These are phyloP conservation scores for Hozukius guyotensis DNA, from an alignment of 2,797 vertebrate species.

Conservation along the genomic window DNA sequence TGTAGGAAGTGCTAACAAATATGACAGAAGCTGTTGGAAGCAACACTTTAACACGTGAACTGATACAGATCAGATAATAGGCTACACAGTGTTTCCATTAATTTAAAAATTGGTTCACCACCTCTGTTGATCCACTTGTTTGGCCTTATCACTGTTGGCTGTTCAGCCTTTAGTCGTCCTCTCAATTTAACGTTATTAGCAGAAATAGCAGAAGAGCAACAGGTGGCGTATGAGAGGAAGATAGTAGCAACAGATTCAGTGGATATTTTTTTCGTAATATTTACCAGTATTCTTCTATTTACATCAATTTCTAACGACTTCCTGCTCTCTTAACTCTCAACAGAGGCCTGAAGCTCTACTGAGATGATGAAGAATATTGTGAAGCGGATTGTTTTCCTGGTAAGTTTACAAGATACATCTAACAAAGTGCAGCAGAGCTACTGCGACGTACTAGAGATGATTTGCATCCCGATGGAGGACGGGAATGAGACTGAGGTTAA, in stretches of 20 bases:
- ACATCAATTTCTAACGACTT: background rate
- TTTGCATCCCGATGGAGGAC: background rate
- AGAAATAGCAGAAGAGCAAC: background rate
- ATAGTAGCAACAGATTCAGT: background rate
- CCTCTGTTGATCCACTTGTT: background rate
- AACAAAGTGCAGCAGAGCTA: background rate
- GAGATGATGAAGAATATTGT: background rate
- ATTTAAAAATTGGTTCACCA: background rate
- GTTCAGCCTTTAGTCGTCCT: background rate
- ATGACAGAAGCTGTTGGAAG: slow-evolving; percentile 13
- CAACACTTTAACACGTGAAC: background rate
- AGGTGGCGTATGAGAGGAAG: background rate
- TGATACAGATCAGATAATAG: background rate
- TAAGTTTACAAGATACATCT: background rate
- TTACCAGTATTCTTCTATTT: background rate
- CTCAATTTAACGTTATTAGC: background rate
- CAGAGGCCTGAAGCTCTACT: background rate
- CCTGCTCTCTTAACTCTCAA: background rate
- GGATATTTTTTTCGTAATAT: background rate
- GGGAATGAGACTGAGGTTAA: background rate
- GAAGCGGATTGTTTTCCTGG: background rate
- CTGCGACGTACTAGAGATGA: background rate
- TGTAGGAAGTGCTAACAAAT: slow-evolving; percentile 32
- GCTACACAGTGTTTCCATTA: background rate
- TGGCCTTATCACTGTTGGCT: background rate